Base-by-base conservation (phyloP, 2,888 invertebrate species). In the Agrochola lota region DNA sequence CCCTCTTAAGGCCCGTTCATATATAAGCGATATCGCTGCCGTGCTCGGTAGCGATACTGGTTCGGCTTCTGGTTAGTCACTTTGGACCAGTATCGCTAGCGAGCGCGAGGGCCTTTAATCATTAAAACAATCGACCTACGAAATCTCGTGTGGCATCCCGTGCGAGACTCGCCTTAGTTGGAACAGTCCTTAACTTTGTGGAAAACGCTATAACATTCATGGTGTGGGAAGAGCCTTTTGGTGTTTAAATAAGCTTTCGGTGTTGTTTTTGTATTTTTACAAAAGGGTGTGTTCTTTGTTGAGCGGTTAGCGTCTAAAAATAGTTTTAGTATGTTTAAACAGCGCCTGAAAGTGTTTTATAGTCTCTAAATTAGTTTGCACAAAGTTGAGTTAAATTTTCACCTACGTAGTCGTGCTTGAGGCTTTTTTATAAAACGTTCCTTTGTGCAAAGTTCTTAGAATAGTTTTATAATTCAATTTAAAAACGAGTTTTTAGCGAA, bases 201-300 rank as follows among this genome's bases (percentile, higher is more conserved):
- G 73, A 78, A 75, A 74, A 74, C 66, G 30, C 64, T 75, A 63
- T 74, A 79, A 87, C 30, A 84, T 84, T 84, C 26, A 80, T 86
- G 83, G 77, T 82, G 77, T 59, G 43, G 71, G 69, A 63, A 72
- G 69, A 70, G 71, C 77, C 85, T 81, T 79, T 75, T 30, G 64
- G 43, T 71, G 68, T 73, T 85, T 78, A 75, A 74, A 75, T 12
- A 26, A 59, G 55, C 20, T 12, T 12, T 57, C 20, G 8, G n/a
- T 62, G 59, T 63, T 63, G 62, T 70, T 72, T 70, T 35, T 55
- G 68, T 23, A 52, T 52, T 77, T 85, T 85, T 62, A 70, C 35
- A 26, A 60, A 62, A 63, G 12, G 26, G 55, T 81, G 57, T 46
- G 8, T 73, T 43, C 12, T 71, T 52, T 49, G 57, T 59, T 8